Evolutionary conservation across 2,888 invertebrate genomes (phyloP).

Genomic region (Hipparchia sbordonii): DNA sequence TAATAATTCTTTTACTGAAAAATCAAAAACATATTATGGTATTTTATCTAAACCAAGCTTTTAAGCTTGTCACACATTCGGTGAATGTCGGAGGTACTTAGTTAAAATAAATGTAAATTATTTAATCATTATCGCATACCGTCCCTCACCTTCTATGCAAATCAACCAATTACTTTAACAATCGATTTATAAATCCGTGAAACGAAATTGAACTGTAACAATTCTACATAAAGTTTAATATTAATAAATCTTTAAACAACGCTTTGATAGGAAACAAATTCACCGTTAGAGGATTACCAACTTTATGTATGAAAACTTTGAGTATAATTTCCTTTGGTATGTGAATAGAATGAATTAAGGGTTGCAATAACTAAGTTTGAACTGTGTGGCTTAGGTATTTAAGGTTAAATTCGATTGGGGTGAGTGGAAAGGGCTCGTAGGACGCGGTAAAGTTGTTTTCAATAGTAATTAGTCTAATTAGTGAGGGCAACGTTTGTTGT

Average conservation of each 20-base stretch:
- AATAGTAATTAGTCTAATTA: constrained; percentile 74
- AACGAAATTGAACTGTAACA: constrained; percentile 8
- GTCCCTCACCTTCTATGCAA: constrained; percentile 51
- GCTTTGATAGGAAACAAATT: background rate
- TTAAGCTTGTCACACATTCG: no score
- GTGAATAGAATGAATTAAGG: constrained; percentile 8
- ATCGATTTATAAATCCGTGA: constrained; percentile 31
- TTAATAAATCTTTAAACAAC: background rate
- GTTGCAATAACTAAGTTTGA: constrained; percentile 12
- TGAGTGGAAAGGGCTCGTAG: constrained; percentile 37
- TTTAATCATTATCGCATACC: constrained; percentile 20
- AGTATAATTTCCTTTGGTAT: constrained; percentile 12
- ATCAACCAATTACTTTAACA: constrained; percentile 55
- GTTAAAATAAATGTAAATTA: constrained; percentile 8
- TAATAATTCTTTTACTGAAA: no score
- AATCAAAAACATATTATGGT: no score
- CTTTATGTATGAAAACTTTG: background rate
- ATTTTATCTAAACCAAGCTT: background rate
- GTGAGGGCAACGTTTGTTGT: constrained; percentile 51
- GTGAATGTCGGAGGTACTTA: background rate
- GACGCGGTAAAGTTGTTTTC: constrained; percentile 56
- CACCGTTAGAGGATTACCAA: background rate
- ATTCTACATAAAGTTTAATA: constrained; percentile 11
- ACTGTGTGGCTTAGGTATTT: constrained; percentile 22
- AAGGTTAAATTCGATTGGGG: constrained; percentile 42